A percentile compares a stretch with the other conserved stretches of the same genome.
Evolutionary conservation across 1,140 invertebrate genomes (phyloP).

Genomic region (Pseudomyrmex pallidus): DNA sequence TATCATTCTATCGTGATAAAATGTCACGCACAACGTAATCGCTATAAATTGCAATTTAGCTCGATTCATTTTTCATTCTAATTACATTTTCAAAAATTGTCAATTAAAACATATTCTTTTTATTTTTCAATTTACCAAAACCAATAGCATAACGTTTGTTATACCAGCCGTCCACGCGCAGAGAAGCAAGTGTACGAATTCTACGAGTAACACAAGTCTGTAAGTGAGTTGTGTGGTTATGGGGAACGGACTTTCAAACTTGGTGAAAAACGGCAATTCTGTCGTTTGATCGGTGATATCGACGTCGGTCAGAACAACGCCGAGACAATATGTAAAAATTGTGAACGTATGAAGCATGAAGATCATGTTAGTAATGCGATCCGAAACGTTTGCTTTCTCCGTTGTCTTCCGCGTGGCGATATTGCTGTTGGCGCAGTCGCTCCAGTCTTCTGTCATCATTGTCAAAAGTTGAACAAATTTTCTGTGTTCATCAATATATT

Average conservation of each 20-base stretch:
- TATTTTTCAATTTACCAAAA: constrained; percentile 8
- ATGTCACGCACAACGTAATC: neutral
- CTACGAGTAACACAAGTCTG: neutral
- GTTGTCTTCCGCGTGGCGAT: neutral
- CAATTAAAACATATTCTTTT: too few species aligned
- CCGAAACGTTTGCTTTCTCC: neutral
- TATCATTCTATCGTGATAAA: neutral
- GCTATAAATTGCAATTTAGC: neutral
- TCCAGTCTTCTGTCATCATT: constrained; percentile 5
- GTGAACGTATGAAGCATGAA: neutral
- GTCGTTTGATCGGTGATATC: neutral
- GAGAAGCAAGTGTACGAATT: neutral
- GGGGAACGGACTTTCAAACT: neutral
- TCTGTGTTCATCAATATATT: neutral
- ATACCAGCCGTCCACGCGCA: neutral
- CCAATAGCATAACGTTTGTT: constrained; percentile 19
- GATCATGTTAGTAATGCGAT: neutral
- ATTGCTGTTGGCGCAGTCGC: neutral
- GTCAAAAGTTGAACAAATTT: constrained; percentile 11
- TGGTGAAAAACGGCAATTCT: neutral
- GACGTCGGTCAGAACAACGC: neutral
- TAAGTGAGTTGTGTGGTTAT: constrained; percentile 19
- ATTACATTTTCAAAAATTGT: neutral
- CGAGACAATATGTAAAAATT: neutral
- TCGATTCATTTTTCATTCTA: neutral